Conservation (phyloP, 2,797 vertebrate species). For the Takifugu ocellatus region DNA sequence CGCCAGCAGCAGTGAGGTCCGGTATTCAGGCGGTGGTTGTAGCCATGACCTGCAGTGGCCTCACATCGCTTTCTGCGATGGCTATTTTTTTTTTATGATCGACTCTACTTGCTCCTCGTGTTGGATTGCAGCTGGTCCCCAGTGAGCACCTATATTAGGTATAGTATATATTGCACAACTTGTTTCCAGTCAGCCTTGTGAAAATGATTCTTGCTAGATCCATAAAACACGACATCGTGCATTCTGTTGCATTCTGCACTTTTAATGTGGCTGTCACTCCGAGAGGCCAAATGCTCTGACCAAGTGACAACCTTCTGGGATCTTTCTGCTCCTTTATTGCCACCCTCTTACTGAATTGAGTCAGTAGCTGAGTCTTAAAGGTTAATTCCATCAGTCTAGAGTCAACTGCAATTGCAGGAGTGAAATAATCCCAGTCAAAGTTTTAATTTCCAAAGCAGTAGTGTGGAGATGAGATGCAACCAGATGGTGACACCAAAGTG, state of each 20-base stretch:
- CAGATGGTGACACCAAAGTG: conserved; percentile 52
- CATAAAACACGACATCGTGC: not conserved
- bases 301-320: conserved; percentile 39
- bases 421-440: conserved; percentile 10
- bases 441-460: not conserved
- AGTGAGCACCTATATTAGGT: conserved; percentile 74
- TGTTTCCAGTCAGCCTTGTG: conserved; percentile 28
- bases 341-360: conserved; percentile 26
- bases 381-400: conserved; percentile 14
- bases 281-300: conserved; percentile 45
- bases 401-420: conserved; percentile 51
- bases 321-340: conserved; percentile 38
- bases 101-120: conserved; percentile 67
- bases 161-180: conserved; percentile 71
- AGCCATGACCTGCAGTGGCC: conserved; percentile 41
- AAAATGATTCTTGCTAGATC: conserved; percentile 5
- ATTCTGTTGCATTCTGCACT: conserved; percentile 25
- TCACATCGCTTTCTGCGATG: conserved; percentile 37
- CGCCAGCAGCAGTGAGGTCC: conserved; percentile 47
- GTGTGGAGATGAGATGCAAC: conserved; percentile 26
- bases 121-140: conserved; percentile 72
- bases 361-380: conserved; percentile 15
- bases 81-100: conserved; percentile 16
- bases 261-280: conserved; percentile 46
- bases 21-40: not conserved